Evolutionary conservation across 2,888 invertebrate genomes (phyloP), one percentile per base, ranked within the genome.

Genomic region (Gortyna flavago): DNA sequence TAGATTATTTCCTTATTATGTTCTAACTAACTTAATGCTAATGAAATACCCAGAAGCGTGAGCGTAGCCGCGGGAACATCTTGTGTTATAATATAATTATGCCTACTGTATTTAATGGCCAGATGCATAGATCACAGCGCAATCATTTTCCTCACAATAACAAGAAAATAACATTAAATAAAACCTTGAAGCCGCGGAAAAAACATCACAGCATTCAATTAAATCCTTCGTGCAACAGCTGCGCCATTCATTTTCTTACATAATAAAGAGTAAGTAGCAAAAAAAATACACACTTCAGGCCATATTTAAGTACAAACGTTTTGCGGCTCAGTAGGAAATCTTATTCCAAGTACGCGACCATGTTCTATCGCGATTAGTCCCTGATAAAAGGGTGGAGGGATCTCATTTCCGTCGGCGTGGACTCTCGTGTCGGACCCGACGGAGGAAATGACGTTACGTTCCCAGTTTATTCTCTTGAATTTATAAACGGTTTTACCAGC

Each of bases 361-460:
- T 91, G 92, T 91, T 88, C 89, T 87, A 92, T 93, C 91, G 89
- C 91, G 93, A 93, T 93, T 93, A 92, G 90, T 87, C 87, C 84
- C 86, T 90, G 94, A 94, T 94, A 94, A 94, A 93, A 93, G 93
- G 92, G 90, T 91, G 88, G 89, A 90, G 89, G 89, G 90, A 91
- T 91, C 92, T 93, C 93, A 94, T 94, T 94, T 94, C 94, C 94
- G 93, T 90, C 88, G 89, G 84, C 82, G 74, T 89, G 89, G 87
- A 91, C 90, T 91, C 89, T 91, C 89, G 89, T 91, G 92, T 92
- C 91, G 92, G 91, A 90, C 89, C 89, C 90, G 61, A 80, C 88
- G 80, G 87, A 91, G 93, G 93, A 94, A 94, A 94, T 93, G 90
- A 86, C 79, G 80, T 85, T 87, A 88, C 81, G 81, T 85, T 88